Conservation (phyloP, 1,140 invertebrate species). For the Papilio dardanus region DNA sequence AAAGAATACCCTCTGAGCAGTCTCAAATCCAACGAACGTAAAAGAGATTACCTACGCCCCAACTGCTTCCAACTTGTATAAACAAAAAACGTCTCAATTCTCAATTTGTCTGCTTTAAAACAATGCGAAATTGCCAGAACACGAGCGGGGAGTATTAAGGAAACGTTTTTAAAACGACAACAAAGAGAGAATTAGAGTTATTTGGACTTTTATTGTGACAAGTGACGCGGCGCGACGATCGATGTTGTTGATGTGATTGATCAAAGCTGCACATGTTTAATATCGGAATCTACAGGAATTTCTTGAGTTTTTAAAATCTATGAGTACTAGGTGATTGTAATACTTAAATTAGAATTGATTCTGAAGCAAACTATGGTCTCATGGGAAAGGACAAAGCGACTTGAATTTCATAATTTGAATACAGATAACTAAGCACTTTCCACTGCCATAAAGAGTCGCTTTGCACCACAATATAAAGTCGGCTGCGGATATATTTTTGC, state of each 20-base stretch:
- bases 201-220: constrained; percentile 77
- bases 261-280: background rate
- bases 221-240: constrained; percentile 52
- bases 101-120: constrained; percentile 77
- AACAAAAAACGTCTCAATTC: constrained; percentile 79
- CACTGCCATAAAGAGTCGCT: constrained; percentile 50
- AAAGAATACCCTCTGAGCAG: constrained; percentile 65
- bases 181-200: constrained; percentile 62
- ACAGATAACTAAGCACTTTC: constrained; percentile 5
- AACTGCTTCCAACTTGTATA: constrained; percentile 78
- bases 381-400: too few relatives aligned
- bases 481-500: constrained; percentile 68
- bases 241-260: background rate
- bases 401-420: too few relatives aligned
- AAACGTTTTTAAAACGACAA: constrained; percentile 78
- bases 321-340: too few relatives aligned
- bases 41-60: constrained; percentile 80
- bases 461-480: constrained; percentile 54
- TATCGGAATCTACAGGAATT: too few relatives aligned
- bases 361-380: too few relatives aligned
- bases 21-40: constrained; percentile 79
- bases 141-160: constrained; percentile 70
- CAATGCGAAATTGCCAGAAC: constrained; percentile 75
- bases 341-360: too few relatives aligned
- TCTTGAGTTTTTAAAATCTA: too few relatives aligned